phyloP scores from a whole-genome alignment of 2,113 vertebrate genomes.

The Bombycilla garrulus region DNA sequence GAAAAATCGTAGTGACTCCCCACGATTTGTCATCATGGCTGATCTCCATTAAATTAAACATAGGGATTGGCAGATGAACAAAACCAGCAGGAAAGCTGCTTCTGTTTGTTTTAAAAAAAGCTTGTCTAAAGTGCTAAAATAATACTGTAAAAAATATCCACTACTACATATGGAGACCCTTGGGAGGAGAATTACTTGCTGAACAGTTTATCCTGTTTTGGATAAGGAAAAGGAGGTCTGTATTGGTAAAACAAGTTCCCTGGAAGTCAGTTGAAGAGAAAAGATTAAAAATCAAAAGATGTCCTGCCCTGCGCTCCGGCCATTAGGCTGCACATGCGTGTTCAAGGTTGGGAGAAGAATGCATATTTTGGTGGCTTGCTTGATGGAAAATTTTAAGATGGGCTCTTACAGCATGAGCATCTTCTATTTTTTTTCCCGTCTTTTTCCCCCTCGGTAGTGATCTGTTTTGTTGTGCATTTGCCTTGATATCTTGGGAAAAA shows the following conservation, averaged over 20 bases:
- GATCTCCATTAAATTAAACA: constrained; percentile 54
- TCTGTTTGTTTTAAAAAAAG: constrained; percentile 40
- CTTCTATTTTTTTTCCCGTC: not conserved
- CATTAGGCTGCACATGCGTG: not conserved
- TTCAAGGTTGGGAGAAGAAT: not conserved
- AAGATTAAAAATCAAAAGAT: not conserved
- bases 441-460: accelerated
- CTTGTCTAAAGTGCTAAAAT: constrained; percentile 27
- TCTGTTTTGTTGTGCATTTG: not conserved
- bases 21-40: constrained; percentile 17
- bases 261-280: not conserved
- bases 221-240: not conserved
- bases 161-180: not conserved
- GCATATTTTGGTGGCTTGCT: not conserved
- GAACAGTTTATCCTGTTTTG: not conserved
- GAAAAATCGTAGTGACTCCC: constrained; percentile 34
- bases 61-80: constrained; percentile 32
- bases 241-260: not conserved
- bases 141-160: constrained; percentile 12
- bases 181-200: constrained; percentile 8
- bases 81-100: constrained; percentile 47
- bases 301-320: not conserved
- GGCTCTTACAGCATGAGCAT: not conserved
- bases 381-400: not conserved
- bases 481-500: not conserved